phyloP scores from a whole-genome alignment of 2,888 invertebrate genomes.

The Mesorhabditis sp. region DNA sequence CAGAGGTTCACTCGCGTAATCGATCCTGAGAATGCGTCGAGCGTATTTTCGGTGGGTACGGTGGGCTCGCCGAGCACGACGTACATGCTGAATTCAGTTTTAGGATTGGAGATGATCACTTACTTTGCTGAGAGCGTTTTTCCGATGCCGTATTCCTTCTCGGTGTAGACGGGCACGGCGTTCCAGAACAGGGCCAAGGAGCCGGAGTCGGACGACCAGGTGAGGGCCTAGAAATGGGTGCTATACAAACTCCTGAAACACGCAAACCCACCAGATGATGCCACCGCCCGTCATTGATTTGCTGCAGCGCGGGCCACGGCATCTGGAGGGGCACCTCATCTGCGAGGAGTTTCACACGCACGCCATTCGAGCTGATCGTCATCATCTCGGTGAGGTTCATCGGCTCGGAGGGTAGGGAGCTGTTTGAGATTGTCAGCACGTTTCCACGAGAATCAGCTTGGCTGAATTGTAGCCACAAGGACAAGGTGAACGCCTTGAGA shows the following conservation, averaged over 20 bases:
- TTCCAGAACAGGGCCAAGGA: constrained; percentile 87
- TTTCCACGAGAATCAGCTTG: constrained; percentile 74
- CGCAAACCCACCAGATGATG: constrained; percentile 64
- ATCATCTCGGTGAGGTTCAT: constrained; percentile 11
- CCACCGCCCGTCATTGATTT: constrained; percentile 90
- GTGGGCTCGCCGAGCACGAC: constrained; percentile 52
- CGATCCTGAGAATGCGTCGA: constrained; percentile 67
- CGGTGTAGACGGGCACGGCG: constrained; percentile 86
- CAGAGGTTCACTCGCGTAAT: constrained; percentile 89
- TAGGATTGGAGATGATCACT: constrained; percentile 59
- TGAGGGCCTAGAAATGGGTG: constrained; percentile 75
- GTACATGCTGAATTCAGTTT: constrained; percentile 13
- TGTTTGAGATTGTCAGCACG: constrained; percentile 86
- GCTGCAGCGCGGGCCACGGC: constrained; percentile 47
- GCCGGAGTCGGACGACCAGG: constrained; percentile 86
- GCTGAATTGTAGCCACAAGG: constrained; percentile 93
- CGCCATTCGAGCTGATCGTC: constrained; percentile 12
- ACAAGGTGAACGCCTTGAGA: constrained; percentile 76
- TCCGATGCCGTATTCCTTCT: constrained; percentile 81
- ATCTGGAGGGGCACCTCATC: constrained; percentile 18
- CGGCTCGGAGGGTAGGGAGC: constrained; percentile 64
- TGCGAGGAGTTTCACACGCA: constrained; percentile 20
- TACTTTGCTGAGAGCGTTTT: constrained; percentile 78
- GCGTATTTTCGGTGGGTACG: background rate
- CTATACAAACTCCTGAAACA: background rate